Base-by-base conservation (phyloP, 2,797 vertebrate species). In the Galaxias olidus region DNA sequence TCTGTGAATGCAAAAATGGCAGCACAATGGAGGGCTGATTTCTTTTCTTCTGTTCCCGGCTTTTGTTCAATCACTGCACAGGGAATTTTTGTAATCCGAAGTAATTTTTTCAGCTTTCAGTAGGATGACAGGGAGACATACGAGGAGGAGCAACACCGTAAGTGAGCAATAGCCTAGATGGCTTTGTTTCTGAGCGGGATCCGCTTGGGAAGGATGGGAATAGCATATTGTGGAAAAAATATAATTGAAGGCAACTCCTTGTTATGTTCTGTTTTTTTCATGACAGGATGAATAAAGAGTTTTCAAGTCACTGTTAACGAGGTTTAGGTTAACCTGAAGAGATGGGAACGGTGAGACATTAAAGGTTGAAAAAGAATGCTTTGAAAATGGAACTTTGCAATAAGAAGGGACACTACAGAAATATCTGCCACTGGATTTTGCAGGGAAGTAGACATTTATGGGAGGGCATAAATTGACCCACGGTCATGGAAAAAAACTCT, bases 1-100 rank as follows among this genome's bases (percentile, higher is more conserved):
- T 74, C 55, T 77, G 30, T 30, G 19, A 15, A 74, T 62, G 65
- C 9, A 63, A 47, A 54, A 61, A 47, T 44, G 60, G 15, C 18
- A 10, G 56, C 59, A 86, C 68, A 82, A 83, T 67, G 43, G 62
- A 73, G n/a, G 18, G 43, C 68, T 77, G 74, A 75, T 82, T 81
- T 70, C 55, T 73, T 69, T 46, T 68, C 65, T 73, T 17, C 15
- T 41, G 42, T 20, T 10, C 46, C 67, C 59, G 44, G 42, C 63
- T 74, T 66, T 61, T 63, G 51, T 73, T 81, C 63, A 66, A 72
- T 73, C 63, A 68, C 74, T 14, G 50, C 59, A 30, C 56, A 8
- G 55, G 19, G 8, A 77, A 78, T 69, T 19, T 30, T 30, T 30
- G 30, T 6, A 2, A 30, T 30, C 30, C 2, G 30, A 6, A 30